Base-by-base conservation (phyloP, 2,888 invertebrate genomes). In the Branchipolynoe longqiensis region DNA sequence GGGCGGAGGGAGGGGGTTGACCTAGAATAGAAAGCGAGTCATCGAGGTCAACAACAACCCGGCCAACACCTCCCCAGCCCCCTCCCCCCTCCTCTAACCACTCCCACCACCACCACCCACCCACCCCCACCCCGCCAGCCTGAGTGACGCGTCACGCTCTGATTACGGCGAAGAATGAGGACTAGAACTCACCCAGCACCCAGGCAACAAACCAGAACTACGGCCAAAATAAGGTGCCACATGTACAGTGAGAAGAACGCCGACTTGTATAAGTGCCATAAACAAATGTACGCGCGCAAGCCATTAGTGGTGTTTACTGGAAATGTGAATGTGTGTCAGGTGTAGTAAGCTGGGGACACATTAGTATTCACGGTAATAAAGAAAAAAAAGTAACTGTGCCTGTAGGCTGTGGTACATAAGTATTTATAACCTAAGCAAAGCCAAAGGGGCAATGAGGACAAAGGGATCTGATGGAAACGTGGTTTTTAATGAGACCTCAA, bases 131-230 rank as follows among this genome's bases (percentile, higher is more conserved):
- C 25, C 62, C 22, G 12, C 58, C 14, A 3, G 62, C 31, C 69
- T 8, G 0, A 12, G 6, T 69, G 69, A 36, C 38, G 36, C 36
- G 69, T 36, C 69, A 69, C 38, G 69, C 69, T 69, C 69, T 69
- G 22, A 1, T 69, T 69, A 12, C 1, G 1, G 18, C 38, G 12
- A 0, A 69, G 69, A 36, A 69, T 69, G 36, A 69, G 14, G 69
- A 33, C 33, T 33, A 69, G 69, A 18, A 3, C 69, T 69, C 36
- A 69, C 36, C n/a, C n/a, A n/a, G n/a, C n/a, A n/a, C n/a, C n/a
- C n/a, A n/a, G n/a, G n/a, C n/a, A n/a, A n/a, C n/a, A n/a, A n/a
- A n/a, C n/a, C n/a, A n/a, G n/a, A n/a, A n/a, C n/a, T n/a, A 69
- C 69, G 69, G 4, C 58, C 58, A 1, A 38, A 69, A n/a, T 36